phyloP scores from a whole-genome alignment of 2,113 vertebrate genomes.

The Indicator maculatus region DNA sequence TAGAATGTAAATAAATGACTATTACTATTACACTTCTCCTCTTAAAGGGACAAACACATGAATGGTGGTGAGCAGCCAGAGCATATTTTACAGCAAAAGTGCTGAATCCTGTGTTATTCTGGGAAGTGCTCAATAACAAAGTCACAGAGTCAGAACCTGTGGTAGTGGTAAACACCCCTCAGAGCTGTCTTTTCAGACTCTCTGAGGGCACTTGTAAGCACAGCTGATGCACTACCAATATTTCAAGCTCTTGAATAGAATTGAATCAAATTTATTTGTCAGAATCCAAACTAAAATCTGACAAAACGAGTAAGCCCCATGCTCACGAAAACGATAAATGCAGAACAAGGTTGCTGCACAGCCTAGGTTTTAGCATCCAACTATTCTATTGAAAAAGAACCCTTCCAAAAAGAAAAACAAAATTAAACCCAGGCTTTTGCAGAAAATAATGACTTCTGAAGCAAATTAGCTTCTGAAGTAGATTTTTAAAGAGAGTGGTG shows the following conservation, averaged over 20 bases:
- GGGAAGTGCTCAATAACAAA: not conserved
- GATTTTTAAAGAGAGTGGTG: not conserved
- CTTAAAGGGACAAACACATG: not conserved
- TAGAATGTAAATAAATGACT: too few species aligned
- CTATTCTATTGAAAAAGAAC: not conserved
- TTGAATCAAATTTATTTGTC: not conserved
- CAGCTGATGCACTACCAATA: not conserved
- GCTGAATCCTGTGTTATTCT: not conserved
- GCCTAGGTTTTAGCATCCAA: not conserved
- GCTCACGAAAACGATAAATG: not conserved
- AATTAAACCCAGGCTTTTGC: not conserved
- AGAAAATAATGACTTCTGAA: not conserved
- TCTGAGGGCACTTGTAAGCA: not conserved
- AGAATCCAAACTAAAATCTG: not conserved
- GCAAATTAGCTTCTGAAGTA: too few species aligned
- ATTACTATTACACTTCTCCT: not conserved
- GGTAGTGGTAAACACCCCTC: not conserved
- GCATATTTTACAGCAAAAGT: not conserved
- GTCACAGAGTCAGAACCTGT: not conserved
- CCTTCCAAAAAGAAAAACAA: not conserved
- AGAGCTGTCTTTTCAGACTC: not conserved
- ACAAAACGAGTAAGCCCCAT: not conserved
- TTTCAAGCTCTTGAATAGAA: not conserved
- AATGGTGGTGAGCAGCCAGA: not conserved
- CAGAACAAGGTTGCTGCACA: not conserved